These are phyloP conservation scores for Gonioctena quinquepunctata DNA, from an alignment of 1,140 invertebrate species.

Conservation along the genomic window DNA sequence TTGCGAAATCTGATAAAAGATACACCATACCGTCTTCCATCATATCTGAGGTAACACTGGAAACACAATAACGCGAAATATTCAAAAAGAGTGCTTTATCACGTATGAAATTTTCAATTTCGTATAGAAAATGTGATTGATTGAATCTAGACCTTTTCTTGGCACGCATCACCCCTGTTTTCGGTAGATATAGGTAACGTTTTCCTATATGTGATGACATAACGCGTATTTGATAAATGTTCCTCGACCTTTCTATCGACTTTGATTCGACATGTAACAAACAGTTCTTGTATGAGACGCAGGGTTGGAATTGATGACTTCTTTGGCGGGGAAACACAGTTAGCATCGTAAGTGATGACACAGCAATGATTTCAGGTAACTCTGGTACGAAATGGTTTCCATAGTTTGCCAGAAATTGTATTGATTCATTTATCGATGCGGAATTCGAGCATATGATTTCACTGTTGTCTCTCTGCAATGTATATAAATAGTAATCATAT, in stretches of 20 bases:
- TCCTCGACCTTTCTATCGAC: conserved; percentile 38
- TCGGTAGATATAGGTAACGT: conserved; percentile 31
- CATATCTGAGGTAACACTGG: neutral
- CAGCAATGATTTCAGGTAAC: too few relatives aligned
- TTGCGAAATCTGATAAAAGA: conserved; percentile 1
- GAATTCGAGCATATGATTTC: too few relatives aligned
- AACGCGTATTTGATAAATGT: conserved; percentile 43
- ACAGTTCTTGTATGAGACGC: conserved; percentile 26
- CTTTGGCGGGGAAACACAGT: too few relatives aligned
- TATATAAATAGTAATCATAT: too few relatives aligned
- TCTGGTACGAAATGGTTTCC: too few relatives aligned
- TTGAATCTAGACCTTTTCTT: conserved; percentile 32
- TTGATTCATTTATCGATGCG: too few relatives aligned
- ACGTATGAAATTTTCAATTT: conserved; percentile 44
- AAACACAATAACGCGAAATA: conserved; percentile 21
- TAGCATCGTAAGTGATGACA: too few relatives aligned
- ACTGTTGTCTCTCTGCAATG: too few relatives aligned
- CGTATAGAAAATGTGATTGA: conserved; percentile 43
- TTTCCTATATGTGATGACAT: conserved; percentile 42
- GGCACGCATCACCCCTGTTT: conserved; percentile 30
- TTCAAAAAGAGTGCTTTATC: conserved; percentile 36
- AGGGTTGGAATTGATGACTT: conserved; percentile 13
- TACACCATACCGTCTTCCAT: neutral
- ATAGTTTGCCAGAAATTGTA: too few relatives aligned
- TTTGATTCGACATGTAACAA: conserved; percentile 41